A percentile compares a stretch with the other conserved stretches of the same genome.
These are phyloP conservation scores for Kryptopterus vitreolus DNA, from an alignment of 2,797 vertebrate species.

Conservation along the genomic window DNA sequence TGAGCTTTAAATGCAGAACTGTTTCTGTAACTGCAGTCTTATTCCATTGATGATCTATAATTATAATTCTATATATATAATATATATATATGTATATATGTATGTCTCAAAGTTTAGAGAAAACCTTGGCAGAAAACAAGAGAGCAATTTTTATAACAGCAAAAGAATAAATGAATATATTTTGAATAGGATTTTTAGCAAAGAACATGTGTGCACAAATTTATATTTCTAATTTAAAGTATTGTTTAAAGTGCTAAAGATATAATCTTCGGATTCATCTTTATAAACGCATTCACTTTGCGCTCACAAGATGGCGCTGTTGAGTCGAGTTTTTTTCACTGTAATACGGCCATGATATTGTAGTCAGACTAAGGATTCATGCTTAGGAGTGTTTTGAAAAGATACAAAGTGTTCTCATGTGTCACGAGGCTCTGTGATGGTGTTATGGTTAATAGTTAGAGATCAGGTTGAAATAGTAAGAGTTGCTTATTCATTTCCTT, in stretches of 20 bases:
- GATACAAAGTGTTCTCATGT: not conserved
- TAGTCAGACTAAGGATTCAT: too few relatives aligned
- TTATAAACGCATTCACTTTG: not conserved
- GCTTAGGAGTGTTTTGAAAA: not conserved
- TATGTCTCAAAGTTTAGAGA: not conserved
- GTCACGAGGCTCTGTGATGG: not conserved
- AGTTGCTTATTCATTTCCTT: not conserved
- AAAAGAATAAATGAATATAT: not conserved
- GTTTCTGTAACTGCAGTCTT: too few relatives aligned
- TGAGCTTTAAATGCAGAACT: too few relatives aligned
- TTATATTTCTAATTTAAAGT: not conserved
- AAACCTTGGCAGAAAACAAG: not conserved
- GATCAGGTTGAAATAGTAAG: not conserved
- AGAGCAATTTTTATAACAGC: not conserved
- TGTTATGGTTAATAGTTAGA: not conserved
- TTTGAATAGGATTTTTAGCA: not conserved
- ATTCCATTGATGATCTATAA: too few relatives aligned
- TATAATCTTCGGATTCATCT: not conserved
- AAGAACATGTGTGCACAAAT: not conserved
- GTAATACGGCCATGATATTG: not conserved
- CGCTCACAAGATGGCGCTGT: constrained; percentile 35
- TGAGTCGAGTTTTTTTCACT: not conserved
- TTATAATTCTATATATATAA: too few relatives aligned
- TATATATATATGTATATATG: too few relatives aligned
- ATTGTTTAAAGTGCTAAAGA: not conserved